Evolutionary conservation across 1,140 invertebrate species (phyloP).

Genomic region (Drosophila neocordata): DNA sequence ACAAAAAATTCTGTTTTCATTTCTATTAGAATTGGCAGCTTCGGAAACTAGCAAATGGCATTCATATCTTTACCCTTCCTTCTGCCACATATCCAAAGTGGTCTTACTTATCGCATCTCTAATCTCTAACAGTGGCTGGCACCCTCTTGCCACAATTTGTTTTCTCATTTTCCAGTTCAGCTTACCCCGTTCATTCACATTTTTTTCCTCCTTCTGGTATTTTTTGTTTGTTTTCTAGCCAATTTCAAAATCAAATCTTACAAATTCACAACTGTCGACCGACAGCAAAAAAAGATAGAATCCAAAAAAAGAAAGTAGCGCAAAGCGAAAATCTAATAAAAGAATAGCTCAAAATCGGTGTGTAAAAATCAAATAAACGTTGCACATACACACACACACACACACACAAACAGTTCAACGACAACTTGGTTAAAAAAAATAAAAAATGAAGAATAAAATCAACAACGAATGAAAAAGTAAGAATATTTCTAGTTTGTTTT

Average conservation of each 20-base stretch:
- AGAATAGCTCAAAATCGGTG: conserved; percentile 77
- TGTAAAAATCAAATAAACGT: conserved; percentile 78
- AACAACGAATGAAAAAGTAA: not conserved
- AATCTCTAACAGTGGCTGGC: conserved; percentile 40
- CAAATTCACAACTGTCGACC: conserved; percentile 68
- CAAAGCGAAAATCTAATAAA: conserved; percentile 70
- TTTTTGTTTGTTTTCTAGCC: conserved; percentile 13
- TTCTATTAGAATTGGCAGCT: not conserved
- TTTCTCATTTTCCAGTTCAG: conserved; percentile 39
- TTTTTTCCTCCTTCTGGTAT: conserved; percentile 8
- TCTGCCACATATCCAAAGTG: not conserved
- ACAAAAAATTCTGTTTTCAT: not conserved
- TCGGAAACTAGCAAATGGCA: not conserved
- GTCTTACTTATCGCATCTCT: conserved; percentile 19
- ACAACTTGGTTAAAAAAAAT: conserved; percentile 31
- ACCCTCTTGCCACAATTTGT: conserved; percentile 13
- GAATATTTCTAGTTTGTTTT: conserved; percentile 35
- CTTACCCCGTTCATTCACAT: conserved; percentile 36
- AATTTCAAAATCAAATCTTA: conserved; percentile 77
- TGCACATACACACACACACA: conserved; percentile 25
- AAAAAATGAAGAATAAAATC: too few species aligned
- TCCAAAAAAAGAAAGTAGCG: conserved; percentile 41
- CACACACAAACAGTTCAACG: conserved; percentile 39
- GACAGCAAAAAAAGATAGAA: conserved; percentile 14
- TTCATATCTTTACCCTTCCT: not conserved